Evolutionary conservation across 2,888 invertebrate genomes (phyloP), one percentile per base, ranked within the genome.

Genomic region (Habrosyne pyritoides): DNA sequence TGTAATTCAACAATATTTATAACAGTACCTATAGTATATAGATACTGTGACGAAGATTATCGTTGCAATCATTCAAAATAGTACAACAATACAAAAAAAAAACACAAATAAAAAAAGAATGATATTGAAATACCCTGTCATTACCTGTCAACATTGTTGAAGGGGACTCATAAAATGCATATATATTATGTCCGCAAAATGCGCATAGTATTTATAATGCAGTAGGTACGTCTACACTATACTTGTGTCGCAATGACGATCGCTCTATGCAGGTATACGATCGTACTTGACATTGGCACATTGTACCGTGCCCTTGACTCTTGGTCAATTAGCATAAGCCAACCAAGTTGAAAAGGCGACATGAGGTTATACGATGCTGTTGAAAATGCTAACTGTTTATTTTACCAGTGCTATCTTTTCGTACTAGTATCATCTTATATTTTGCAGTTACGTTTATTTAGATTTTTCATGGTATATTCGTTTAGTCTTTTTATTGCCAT

Each of bases 241-340:
- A 33, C 5, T 14, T n/a, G 14, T 36, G 14, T 36, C 14, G 14
- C 14, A 14, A 6, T 33, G 2, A 33, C 14, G 6, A 6, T 36
- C 36, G 6, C 33, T 33, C 21, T 21, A 21, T 47, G 24, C 24
- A 64, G 64, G 64, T 71, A 50, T 52, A 60, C 53, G 62, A 63
- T 64, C 70, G 73, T 57, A 66, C 78, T 79, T 79, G 81, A 75
- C 77, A 76, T 71, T 80, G 79, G 14, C 61, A 53, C 30, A 21
- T 49, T 36, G 24, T 42, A 14, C 53, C 26, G 10, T 52, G 71
- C 63, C 71, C 73, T 75, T 77, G 77, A 75, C 64, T 66, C 52
- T 18, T 12, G 51, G 28, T 49, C 59, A 55, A 63, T 69, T 67
- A 64, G 4, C 57, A 49, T 53, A 57, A 61, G 24, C 21, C 14